Evolutionary conservation across 2,113 vertebrate species (phyloP).

Genomic region (Acrocephalus kingi): DNA sequence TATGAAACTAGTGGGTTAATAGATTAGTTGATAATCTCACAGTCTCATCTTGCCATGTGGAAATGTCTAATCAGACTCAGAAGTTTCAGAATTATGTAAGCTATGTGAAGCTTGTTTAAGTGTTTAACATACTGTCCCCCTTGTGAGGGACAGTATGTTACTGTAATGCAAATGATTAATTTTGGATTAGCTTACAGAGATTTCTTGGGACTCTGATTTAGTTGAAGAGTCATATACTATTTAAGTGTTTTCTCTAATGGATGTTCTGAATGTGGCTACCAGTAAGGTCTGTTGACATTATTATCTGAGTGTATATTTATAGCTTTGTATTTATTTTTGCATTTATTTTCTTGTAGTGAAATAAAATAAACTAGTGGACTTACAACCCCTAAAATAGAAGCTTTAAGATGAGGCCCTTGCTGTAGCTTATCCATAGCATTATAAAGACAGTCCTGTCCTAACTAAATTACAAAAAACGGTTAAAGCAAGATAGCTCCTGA

Average conservation of each 20-base stretch:
- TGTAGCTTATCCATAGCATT: not conserved
- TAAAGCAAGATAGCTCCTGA: not conserved
- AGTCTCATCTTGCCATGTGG: not conserved
- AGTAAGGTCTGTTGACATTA: not conserved
- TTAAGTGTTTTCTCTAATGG: not conserved
- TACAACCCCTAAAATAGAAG: not conserved
- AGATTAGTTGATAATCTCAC: not conserved
- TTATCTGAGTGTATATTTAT: not conserved
- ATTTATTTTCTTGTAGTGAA: not conserved
- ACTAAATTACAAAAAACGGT: not conserved
- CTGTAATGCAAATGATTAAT: not conserved
- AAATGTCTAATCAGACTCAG: not conserved
- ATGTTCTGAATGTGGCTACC: not conserved
- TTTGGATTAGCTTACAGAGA: not conserved
- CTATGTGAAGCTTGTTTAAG: not conserved
- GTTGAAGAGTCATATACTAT: not conserved
- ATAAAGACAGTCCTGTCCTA: not conserved
- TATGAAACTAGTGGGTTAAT: not conserved
- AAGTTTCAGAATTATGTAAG: not conserved
- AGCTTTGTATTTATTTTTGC: not conserved
- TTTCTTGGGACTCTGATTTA: not conserved
- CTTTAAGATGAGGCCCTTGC: constrained; percentile 4
- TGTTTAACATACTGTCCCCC: not conserved
- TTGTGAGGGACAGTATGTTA: not conserved
- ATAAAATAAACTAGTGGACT: not conserved